Base-by-base conservation (phyloP, 2,797 vertebrate species). In the Pipistrellus pipistrellus region DNA sequence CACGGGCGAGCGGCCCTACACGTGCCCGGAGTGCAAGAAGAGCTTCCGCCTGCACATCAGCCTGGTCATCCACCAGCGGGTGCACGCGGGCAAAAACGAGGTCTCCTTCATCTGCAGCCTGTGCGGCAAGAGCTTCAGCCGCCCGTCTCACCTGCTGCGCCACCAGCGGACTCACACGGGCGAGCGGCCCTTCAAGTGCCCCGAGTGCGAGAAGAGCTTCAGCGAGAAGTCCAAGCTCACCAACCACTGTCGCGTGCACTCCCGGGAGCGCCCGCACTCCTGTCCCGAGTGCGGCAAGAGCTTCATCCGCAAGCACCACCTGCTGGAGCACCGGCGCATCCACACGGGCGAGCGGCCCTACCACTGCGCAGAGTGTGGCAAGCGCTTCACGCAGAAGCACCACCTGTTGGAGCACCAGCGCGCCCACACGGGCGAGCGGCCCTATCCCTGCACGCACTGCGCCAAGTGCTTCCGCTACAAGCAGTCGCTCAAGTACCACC, bases 21-120 rank as follows among this genome's bases (percentile, higher is more conserved):
- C 99, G 18, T 99, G 99, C 92, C 98, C 99, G 13, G 99, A 99
- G 98, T 99, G 99, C 92, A 99, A 99, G 97, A 98, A 99, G 97
- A 99, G 99, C 94, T 99, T 99, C 98, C 99, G 99, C 98, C 98
- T 99, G 97, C 99, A 99, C 98, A 99, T 99, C 98, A 99, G 99
- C 96, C 98, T 99, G 96, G 99, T 99, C 12, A 98, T 99, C 97
- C 99, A 99, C 98, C 99, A 99, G 98, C 98, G 99, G 96, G 99
- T 99, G 98, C 99, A 99, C 95, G 99, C 99, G 0, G 99, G 99
- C 87, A 98, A 99, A 97, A 98, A 99, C 46, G 98, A 98, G 97
- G 98, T 98, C 95, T 99, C 99, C 55, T 99, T 99, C 93, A 98
- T 97, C 80, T 99, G 99, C 98, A 98, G 99, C 64, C 98, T 99